phyloP scores from a whole-genome alignment of 2,113 vertebrate species.

The Siniperca chuatsi region DNA sequence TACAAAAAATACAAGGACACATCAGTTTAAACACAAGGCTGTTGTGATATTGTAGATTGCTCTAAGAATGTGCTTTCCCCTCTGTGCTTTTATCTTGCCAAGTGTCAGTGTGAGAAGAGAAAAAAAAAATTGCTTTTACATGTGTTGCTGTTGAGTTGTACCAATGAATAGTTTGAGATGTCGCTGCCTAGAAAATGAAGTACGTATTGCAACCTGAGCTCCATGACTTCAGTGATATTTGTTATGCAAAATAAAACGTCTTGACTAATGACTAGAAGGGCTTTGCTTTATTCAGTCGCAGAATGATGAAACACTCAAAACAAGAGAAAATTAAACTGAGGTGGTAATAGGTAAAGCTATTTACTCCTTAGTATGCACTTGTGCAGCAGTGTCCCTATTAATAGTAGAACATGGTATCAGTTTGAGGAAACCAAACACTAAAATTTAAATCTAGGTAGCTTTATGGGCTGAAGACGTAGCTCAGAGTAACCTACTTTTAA shows the following conservation, averaged over 20 bases:
- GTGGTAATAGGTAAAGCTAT: not conserved
- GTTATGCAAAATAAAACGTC: conserved; percentile 87
- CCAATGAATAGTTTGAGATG: conserved; percentile 71
- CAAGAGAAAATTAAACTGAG: not conserved
- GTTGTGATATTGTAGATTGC: conserved; percentile 77
- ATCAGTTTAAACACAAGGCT: conserved; percentile 80
- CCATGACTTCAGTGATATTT: conserved; percentile 80
- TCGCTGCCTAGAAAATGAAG: conserved; percentile 81
- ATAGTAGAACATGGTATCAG: not conserved
- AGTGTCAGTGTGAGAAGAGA: conserved; percentile 57
- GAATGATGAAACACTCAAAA: not conserved
- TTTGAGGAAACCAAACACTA: not conserved
- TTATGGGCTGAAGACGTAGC: not conserved
- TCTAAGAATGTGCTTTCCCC: conserved; percentile 79
- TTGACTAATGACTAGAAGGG: conserved; percentile 60
- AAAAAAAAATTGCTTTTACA: conserved; percentile 64
- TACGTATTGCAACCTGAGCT: conserved; percentile 80
- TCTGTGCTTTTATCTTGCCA: conserved; percentile 64
- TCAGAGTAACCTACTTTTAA: not conserved
- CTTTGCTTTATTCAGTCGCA: conserved; percentile 17
- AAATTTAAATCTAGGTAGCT: not conserved
- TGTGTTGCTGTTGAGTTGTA: conserved; percentile 69
- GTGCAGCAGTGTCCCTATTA: not conserved
- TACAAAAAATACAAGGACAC: conserved; percentile 51
- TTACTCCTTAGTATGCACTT: not conserved